phyloP scores from a whole-genome alignment of 1,140 invertebrate genomes.

The Bombus soroeensis region DNA sequence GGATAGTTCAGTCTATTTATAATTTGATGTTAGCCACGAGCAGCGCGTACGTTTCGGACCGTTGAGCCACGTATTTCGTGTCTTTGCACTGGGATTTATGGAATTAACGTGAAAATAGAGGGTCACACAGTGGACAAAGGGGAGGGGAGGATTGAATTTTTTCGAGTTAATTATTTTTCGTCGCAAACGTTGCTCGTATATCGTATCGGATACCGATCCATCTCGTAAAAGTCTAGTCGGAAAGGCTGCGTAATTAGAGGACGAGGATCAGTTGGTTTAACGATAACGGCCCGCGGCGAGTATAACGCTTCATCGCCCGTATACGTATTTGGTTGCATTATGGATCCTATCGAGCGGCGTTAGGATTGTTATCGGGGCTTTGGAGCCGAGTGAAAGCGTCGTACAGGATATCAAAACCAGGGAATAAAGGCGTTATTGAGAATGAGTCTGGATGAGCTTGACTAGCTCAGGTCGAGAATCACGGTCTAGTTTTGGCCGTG shows the following conservation, averaged over 20 bases:
- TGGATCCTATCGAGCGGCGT: background rate
- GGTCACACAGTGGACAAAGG: no score
- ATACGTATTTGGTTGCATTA: background rate
- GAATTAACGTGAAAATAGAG: background rate
- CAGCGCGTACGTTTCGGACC: slow-evolving; percentile 25
- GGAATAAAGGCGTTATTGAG: no score
- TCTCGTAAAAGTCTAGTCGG: slow-evolving; percentile 22
- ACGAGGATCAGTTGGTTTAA: slow-evolving; percentile 13
- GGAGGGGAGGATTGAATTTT: background rate
- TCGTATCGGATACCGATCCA: background rate
- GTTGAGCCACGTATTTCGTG: background rate
- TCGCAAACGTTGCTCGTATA: slow-evolving; percentile 1
- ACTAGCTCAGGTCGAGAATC: no score
- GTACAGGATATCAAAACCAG: no score
- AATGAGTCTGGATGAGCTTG: no score
- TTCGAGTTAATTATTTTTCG: slow-evolving; percentile 34
- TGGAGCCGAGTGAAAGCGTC: background rate
- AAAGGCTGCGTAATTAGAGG: slow-evolving; percentile 26
- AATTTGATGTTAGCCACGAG: slow-evolving; percentile 55
- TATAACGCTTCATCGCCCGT: background rate
- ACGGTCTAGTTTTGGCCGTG: no score
- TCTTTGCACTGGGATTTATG: no score
- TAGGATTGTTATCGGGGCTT: background rate
- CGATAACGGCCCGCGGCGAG: background rate
- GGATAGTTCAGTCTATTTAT: slow-evolving; percentile 63